These are phyloP conservation scores for Dendrolimus pini DNA, from an alignment of 2,888 invertebrate species.

Conservation along the genomic window DNA sequence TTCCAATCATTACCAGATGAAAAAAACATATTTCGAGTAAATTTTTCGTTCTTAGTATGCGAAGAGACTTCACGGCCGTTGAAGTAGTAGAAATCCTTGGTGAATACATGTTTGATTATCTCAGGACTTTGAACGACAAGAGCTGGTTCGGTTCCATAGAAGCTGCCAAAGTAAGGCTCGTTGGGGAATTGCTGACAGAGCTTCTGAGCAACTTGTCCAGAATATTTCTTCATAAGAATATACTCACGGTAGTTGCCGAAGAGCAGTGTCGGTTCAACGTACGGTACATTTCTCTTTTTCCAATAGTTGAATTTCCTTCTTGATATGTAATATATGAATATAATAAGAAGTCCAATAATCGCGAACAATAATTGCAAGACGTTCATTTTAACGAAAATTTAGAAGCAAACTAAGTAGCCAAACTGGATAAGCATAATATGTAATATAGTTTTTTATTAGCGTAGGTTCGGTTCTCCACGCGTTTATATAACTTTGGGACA, in stretches of 20 bases:
- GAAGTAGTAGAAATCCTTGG: constrained; percentile 52
- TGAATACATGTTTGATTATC: constrained; percentile 37
- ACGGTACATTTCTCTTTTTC: constrained; percentile 35
- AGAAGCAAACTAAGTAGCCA: no score
- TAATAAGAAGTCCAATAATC: no score
- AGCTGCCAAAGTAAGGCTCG: constrained; percentile 43
- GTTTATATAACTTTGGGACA: no score
- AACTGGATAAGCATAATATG: no score
- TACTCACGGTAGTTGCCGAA: constrained; percentile 44
- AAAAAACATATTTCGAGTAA: constrained; percentile 37
- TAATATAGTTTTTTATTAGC: no score
- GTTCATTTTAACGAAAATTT: no score
- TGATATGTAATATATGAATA: constrained; percentile 17
- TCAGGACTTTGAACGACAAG: constrained; percentile 36
- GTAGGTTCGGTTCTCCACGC: no score
- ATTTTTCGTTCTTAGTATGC: constrained; percentile 30
- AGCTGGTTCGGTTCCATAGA: constrained; percentile 10
- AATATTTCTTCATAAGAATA: constrained; percentile 29
- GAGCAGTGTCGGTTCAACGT: constrained; percentile 28
- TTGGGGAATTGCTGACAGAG: constrained; percentile 37
- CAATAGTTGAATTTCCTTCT: constrained; percentile 36
- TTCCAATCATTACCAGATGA: constrained; percentile 48
- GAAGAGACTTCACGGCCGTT: constrained; percentile 39
- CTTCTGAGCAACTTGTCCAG: constrained; percentile 22
- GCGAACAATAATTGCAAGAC: no score